Conservation (phyloP, 2,113 vertebrate species). For the Motacilla alba region DNA sequence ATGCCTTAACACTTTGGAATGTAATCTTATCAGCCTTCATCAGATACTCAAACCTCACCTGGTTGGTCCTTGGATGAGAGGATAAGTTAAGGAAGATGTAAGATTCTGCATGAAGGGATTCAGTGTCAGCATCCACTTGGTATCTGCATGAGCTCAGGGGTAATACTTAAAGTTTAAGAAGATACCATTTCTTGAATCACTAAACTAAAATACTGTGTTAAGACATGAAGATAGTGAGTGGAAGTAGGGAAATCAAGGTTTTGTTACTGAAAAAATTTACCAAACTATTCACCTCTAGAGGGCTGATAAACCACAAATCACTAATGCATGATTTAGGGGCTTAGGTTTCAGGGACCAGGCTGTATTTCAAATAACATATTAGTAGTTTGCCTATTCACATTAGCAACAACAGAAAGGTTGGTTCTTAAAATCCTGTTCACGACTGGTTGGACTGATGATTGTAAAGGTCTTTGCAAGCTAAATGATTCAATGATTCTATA, state of each 20-base stretch:
- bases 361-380: neutral
- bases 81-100: neutral
- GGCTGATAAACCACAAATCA: neutral
- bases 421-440: neutral
- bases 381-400: neutral
- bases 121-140: neutral
- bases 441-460: neutral
- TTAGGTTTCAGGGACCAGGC: neutral
- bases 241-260: neutral
- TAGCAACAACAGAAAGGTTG: neutral
- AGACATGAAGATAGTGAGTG: neutral
- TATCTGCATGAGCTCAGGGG: neutral
- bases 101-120: neutral
- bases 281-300: neutral
- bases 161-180: neutral
- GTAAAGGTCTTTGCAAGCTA: neutral
- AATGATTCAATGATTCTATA: neutral
- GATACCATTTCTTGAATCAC: neutral
- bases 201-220: neutral
- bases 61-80: neutral
- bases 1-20: neutral
- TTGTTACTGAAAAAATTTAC: neutral
- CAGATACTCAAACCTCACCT: neutral
- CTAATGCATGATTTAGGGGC: neutral
- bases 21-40: neutral